Conservation (phyloP, 2,888 invertebrate genomes). For the Pandemis heparana region DNA sequence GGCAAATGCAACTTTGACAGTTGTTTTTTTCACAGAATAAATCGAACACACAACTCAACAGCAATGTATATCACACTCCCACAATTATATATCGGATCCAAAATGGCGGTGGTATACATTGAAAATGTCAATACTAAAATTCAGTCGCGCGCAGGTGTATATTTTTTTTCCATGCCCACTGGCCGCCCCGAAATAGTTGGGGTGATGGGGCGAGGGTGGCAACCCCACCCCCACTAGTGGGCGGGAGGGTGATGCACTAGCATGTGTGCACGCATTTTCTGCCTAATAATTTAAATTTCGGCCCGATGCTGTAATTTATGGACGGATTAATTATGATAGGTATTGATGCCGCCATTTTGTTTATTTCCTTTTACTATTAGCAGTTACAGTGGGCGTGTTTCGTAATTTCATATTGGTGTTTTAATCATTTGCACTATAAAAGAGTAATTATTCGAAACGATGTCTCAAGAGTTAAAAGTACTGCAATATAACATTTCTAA, state of each 20-base stretch:
- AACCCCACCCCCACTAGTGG: conserved; percentile 50
- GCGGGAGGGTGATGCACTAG: conserved; percentile 52
- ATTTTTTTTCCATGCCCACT: conserved; percentile 77
- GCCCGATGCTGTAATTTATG: conserved; percentile 55
- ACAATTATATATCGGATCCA: conserved; percentile 58
- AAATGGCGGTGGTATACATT: conserved; percentile 78
- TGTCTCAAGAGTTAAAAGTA: no score
- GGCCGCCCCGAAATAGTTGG: conserved; percentile 81
- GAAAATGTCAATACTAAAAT: conserved; percentile 76
- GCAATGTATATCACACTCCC: not conserved
- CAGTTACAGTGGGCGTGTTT: not conserved
- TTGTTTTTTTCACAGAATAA: not conserved
- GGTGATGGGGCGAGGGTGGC: conserved; percentile 55
- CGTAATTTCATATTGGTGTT: not conserved
- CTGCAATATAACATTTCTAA: no score
- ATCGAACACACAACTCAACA: not conserved
- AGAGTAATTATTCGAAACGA: no score
- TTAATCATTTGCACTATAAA: not conserved
- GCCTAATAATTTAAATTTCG: conserved; percentile 84
- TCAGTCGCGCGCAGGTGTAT: conserved; percentile 80
- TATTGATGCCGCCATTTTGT: conserved; percentile 60
- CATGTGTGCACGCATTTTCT: conserved; percentile 83
- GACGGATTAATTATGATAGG: conserved; percentile 71
- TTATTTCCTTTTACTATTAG: conserved; percentile 49
- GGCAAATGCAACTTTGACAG: no score